Conservation (phyloP, 2,888 invertebrate species). For the Athetis lepigone region DNA sequence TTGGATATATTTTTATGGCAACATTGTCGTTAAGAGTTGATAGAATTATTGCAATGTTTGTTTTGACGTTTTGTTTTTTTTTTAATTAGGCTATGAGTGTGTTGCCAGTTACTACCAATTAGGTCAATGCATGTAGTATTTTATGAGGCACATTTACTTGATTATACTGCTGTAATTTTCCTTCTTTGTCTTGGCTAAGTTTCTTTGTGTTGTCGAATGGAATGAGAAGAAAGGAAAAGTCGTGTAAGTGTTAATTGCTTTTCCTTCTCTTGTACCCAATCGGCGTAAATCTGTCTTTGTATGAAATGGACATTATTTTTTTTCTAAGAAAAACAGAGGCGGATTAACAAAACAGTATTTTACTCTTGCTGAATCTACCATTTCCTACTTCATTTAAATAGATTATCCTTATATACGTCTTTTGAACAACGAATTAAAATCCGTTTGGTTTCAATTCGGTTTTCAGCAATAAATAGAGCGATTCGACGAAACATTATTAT, state of each 20-base stretch:
- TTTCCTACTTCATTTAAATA: no score
- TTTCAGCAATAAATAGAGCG: no score
- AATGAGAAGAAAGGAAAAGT: slow-evolving; percentile 44
- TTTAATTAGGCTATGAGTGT: slow-evolving; percentile 49
- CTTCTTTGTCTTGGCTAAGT: slow-evolving; percentile 26
- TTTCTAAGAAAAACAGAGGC: slow-evolving; percentile 31
- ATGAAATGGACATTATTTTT: slow-evolving; percentile 52
- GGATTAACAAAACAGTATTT: background rate
- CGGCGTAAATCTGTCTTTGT: slow-evolving; percentile 67
- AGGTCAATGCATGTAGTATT: slow-evolving; percentile 43
- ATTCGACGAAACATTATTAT: no score
- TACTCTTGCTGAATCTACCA: background rate
- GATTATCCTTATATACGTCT: no score
- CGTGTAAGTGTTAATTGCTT: slow-evolving; percentile 57
- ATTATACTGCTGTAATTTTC: slow-evolving; percentile 37
- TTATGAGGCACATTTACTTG: slow-evolving; percentile 26
- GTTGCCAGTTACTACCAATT: slow-evolving; percentile 39
- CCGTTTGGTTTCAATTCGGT: no score
- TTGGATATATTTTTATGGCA: slow-evolving; percentile 68
- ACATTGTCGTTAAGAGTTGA: slow-evolving; percentile 67
- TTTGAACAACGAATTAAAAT: no score
- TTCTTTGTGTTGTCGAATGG: slow-evolving; percentile 44
- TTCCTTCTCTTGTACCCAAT: slow-evolving; percentile 58
- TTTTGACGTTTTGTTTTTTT: slow-evolving; percentile 59
- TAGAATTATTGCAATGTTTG: slow-evolving; percentile 66